A percentile compares a stretch with the other conserved stretches of the same genome.
phyloP scores from a whole-genome alignment of 2,888 invertebrate genomes.

The Limnephilus rhombicus region DNA sequence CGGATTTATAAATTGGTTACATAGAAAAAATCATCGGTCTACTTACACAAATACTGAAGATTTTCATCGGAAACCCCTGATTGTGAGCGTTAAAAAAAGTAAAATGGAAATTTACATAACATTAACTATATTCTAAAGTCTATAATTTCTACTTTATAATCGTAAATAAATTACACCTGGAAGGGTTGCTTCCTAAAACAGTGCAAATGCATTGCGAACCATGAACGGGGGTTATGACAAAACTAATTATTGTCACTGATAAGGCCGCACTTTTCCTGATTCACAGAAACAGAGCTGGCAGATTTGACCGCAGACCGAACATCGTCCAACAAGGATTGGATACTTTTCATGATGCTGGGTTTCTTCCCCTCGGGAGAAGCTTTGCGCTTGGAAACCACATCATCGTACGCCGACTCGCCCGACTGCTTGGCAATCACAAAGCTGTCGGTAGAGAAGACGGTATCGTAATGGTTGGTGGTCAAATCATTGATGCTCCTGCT shows the following conservation, averaged over 20 bases:
- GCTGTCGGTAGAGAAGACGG: constrained; percentile 76
- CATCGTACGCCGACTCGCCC: constrained; percentile 68
- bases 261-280: constrained; percentile 72
- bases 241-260: constrained; percentile 70
- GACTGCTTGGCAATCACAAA: constrained; percentile 71
- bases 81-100: constrained; percentile 66
- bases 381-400: constrained; percentile 66
- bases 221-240: background rate
- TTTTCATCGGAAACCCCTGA: constrained; percentile 81
- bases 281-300: constrained; percentile 65
- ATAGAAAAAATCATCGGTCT: constrained; percentile 67
- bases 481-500: constrained; percentile 68
- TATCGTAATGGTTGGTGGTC: constrained; percentile 76
- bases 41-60: constrained; percentile 82
- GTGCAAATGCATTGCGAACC: background rate
- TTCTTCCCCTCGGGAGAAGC: constrained; percentile 68
- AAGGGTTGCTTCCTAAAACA: background rate
- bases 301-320: constrained; percentile 67
- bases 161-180: constrained; percentile 6
- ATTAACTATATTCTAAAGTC: constrained; percentile 7
- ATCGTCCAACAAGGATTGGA: constrained; percentile 72
- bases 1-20: constrained; percentile 14
- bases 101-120: constrained; percentile 48
- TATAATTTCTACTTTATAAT: background rate
- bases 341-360: constrained; percentile 71